Base-by-base conservation (phyloP, 2,888 invertebrate genomes). In the Hybos culiciformis region DNA sequence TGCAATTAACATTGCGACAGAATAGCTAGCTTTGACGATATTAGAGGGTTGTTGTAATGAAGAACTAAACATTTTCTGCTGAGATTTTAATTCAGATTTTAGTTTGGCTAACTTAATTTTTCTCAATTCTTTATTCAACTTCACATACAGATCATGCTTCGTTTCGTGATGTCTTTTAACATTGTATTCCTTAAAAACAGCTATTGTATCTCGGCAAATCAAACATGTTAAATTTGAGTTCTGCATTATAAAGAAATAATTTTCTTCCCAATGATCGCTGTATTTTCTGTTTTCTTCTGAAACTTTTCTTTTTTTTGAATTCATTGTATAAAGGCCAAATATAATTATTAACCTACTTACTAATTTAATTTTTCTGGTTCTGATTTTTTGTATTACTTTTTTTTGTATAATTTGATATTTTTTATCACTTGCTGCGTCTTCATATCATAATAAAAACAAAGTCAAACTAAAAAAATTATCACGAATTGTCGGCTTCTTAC, bases 71-170 rank as follows among this genome's bases (percentile, higher is more conserved):
- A 33, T 33, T 17, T 33, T 33, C 17, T 33, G 33, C 17, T 33
- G 33, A 33, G 3, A 33, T 17, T 33, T 33, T 7, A 33, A 17
- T 17, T 17, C 33, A 33, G 33, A 15, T 33, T 17, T 33, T 12
- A 26, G 7, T 12, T 20, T 32, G 11, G 23, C 4, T 38, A 38
- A 31, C 31, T 26, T 40, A 40, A 40, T 31, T 40, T 40, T 40
- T 26, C 40, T 29, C 40, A 40, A 40, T 40, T 40, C 40, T 40
- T 40, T 40, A 40, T 14, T 31, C 17, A 40, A 40, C 4, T 40
- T 40, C 18, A 40, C 18, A 40, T 31, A 40, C 40, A 15, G 31
- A 14, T 14, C 31, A 40, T 18, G 40, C 31, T 31, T 26, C 12
- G 31, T 40, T 40, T 40, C 29, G 18, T 40, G 29, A 40, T 40